A percentile compares a stretch with the other conserved stretches of the same genome.
Conservation (phyloP, 2,888 invertebrate genomes). For the Nomada hirtipes region DNA sequence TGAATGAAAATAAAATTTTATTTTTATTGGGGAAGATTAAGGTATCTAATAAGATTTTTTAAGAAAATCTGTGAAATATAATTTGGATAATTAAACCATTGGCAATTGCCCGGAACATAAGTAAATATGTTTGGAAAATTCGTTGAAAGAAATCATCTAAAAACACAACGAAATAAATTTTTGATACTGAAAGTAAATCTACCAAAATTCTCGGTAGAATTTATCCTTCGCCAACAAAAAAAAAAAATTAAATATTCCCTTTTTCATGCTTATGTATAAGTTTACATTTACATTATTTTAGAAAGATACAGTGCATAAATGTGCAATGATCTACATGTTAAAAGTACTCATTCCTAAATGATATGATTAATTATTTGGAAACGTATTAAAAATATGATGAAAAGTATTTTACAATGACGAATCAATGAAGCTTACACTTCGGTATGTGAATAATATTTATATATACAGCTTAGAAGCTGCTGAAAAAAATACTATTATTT, state of each 20-base stretch:
- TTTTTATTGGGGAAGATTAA: background rate
- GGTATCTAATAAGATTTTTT: background rate
- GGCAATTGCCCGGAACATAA: conserved; percentile 21
- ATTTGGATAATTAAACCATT: conserved; percentile 5
- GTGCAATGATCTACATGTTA: conserved; percentile 24
- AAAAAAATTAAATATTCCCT: conserved; percentile 25
- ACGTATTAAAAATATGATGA: conserved; percentile 37
- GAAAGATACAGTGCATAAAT: conserved; percentile 14
- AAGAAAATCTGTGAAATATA: conserved; percentile 1
- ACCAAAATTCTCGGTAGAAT: conserved; percentile 2
- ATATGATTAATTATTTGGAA: conserved; percentile 41
- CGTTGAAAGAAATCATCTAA: background rate
- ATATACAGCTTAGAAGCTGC: conserved; percentile 22
- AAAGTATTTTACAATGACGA: conserved; percentile 54
- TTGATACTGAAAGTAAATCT: conserved; percentile 31
- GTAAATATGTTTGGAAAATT: conserved; percentile 29
- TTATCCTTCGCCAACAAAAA: conserved; percentile 25
- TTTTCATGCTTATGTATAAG: conserved; percentile 14
- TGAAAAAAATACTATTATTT: conserved; percentile 44
- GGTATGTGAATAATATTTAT: conserved; percentile 38
- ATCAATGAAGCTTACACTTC: conserved; percentile 30
- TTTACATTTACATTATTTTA: conserved; percentile 28
- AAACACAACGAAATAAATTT: conserved; percentile 23
- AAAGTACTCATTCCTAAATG: conserved; percentile 45
- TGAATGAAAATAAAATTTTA: conserved; percentile 17